Evolutionary conservation across 2,888 invertebrate genomes (phyloP), one percentile per base, ranked within the genome.

Genomic region (Frankliniella fusca): DNA sequence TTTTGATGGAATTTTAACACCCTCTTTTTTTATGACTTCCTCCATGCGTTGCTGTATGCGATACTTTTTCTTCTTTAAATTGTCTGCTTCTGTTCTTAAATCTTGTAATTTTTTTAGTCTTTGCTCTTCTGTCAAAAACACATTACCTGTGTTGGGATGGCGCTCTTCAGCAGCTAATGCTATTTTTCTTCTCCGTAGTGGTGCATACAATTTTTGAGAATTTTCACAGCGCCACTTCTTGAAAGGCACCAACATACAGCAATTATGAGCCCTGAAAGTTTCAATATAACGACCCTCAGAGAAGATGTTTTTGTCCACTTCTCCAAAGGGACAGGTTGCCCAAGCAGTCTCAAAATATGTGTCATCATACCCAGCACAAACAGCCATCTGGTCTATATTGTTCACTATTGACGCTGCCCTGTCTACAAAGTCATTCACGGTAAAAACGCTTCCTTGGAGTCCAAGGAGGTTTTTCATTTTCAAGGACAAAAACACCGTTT

Each of bases 251-350:
- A 65, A 65, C 65, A 65, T 65, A 20, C 15, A 65, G 65, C 65
- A 65, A 10, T 65, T 10, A 10, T 18, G 7, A 65, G 65, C 65
- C 65, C 65, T 65, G 65, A 65, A 65, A 65, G 65, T 65, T 65
- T 65, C 65, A 20, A 65, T 20, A 65, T 15, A 65, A 18, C 65
- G 65, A 65, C 65, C 11, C 65, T 65, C 12, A 7, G 11, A 11
- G 20, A 65, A 65, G 20, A 65, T 65, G 65, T 65, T 20, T 20
- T 65, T 65, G 65, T 65, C 65, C 65, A 65, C 65, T 65, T 65
- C 65, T 18, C 65, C 65, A 65, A 65, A 65, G 20, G 65, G 65
- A 20, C 65, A 65, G 65, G 65, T 65, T 7, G 65, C 11, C 65
- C 65, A 65, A 20, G 12, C 65, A 18, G 65, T 11, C 20, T 65